Base-by-base conservation (phyloP, 2,113 vertebrate genomes). In the Madoqua kirkii region DNA sequence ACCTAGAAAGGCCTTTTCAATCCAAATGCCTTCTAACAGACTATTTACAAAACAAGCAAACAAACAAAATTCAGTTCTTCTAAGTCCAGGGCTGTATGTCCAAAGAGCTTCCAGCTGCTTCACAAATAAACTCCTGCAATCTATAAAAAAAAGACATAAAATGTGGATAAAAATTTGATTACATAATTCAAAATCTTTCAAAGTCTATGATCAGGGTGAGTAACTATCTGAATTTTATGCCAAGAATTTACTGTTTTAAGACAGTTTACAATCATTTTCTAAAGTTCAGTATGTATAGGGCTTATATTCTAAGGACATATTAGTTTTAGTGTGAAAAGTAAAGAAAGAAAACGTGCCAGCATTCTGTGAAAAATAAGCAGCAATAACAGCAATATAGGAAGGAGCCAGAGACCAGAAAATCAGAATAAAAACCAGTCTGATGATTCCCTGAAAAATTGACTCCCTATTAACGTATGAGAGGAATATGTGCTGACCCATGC, bases 111-210 rank as follows among this genome's bases (percentile, higher is more conserved):
- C 33, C 33, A 50, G 55, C 4, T 87, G 92, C 43, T 89, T 71
- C 29, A 81, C 10, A 78, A 55, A 74, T 62, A 94, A 93, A 36
- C 97, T 84, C 27, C 40, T 59, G n/a, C 25, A 91, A 78, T 55
- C 62, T 89, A 16, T 87, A 78, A 62, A 92, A 94, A 92, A 94
- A 92, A 33, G 55, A 25, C 14, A 55, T 50, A 55, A 48, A 50
- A 78, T 36, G 9, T 91, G 33, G 59, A 62, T 76, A 78, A 90
- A 87, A 16, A 78, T 55, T 84, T 83, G 82, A 89, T 71, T 79
- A 93, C 40, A 40, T 52, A 96, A 96, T 91, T 88, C 74, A 87
- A 88, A 96, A 84, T 7, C 40, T 95, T 90, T 43, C 54, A 85
- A 14, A 12, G 23, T 55, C 59, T 76, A 84, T 40, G 40, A 83